phyloP scores from a whole-genome alignment of 2,113 vertebrate genomes.

The Anser brachyrhynchus region DNA sequence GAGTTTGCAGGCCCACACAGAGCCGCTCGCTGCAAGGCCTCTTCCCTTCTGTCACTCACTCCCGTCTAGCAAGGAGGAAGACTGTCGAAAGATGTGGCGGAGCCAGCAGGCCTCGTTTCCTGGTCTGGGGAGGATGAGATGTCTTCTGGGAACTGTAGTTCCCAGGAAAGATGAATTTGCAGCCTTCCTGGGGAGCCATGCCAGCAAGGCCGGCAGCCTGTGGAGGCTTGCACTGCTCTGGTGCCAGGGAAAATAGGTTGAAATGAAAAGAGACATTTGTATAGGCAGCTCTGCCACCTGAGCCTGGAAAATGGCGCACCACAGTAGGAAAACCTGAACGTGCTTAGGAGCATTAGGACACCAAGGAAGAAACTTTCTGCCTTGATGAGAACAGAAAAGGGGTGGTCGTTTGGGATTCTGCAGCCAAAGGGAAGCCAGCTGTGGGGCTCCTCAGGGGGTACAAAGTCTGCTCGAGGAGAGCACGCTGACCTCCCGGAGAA shows the following conservation, averaged over 20 bases:
- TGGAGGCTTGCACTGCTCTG: neutral
- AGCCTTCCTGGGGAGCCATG: neutral
- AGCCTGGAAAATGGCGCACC: neutral
- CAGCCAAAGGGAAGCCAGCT: neutral
- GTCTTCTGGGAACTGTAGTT: slow-evolving; percentile 31
- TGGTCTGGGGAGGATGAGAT: neutral
- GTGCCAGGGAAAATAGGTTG: neutral
- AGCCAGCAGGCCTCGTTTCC: fast-evolving
- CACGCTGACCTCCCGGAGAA: neutral
- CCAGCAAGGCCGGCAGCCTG: neutral
- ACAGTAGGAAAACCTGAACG: neutral
- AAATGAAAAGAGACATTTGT: neutral
- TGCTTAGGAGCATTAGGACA: neutral
- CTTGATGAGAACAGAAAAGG: neutral
- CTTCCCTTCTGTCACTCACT: fast-evolving
- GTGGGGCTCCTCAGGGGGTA: neutral
- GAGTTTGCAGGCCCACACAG: no score
- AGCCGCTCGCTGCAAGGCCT: neutral
- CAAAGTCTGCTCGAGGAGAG: neutral
- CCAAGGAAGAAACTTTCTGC: neutral
- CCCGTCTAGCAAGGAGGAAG: neutral
- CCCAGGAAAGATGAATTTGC: neutral
- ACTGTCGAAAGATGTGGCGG: fast-evolving
- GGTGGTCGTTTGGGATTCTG: neutral
- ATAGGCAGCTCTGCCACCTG: neutral